phyloP scores from a whole-genome alignment of 2,888 invertebrate genomes.

The Orthosia cruda region DNA sequence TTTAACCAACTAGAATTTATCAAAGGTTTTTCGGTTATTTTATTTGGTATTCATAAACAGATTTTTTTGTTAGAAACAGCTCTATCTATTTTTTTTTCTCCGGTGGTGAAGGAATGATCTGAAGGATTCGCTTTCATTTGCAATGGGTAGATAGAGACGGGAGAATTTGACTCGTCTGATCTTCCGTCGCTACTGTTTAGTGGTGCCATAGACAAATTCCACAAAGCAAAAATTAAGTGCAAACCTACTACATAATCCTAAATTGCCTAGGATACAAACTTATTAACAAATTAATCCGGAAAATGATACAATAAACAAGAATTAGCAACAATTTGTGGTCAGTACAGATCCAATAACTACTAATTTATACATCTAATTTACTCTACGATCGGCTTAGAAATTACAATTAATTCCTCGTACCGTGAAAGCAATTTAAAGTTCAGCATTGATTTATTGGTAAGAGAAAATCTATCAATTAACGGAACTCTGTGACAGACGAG shows the following conservation, averaged over 20 bases:
- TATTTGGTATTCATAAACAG: neutral
- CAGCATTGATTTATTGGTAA: constrained; percentile 44
- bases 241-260: neutral
- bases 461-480: constrained; percentile 56
- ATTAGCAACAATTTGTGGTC: constrained; percentile 20
- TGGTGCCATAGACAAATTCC: neutral
- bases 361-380: constrained; percentile 16
- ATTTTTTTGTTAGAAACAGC: neutral
- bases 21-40: constrained; percentile 1
- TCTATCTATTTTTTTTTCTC: neutral
- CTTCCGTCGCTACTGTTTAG: neutral
- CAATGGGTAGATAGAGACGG: neutral
- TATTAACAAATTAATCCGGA: neutral
- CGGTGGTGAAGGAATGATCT: neutral
- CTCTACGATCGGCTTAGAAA: constrained; percentile 3
- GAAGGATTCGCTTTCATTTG: neutral
- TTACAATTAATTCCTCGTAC: constrained; percentile 34
- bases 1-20: neutral
- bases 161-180: neutral
- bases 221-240: no score
- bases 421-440: constrained; percentile 59
- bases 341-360: constrained; percentile 21
- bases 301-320: constrained; percentile 4
- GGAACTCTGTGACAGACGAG: constrained; percentile 32
- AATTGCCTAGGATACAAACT: neutral